A percentile compares a stretch with the other conserved stretches of the same genome.
phyloP scores from a whole-genome alignment of 2,888 invertebrate genomes.

The Drosophila eohydei region DNA sequence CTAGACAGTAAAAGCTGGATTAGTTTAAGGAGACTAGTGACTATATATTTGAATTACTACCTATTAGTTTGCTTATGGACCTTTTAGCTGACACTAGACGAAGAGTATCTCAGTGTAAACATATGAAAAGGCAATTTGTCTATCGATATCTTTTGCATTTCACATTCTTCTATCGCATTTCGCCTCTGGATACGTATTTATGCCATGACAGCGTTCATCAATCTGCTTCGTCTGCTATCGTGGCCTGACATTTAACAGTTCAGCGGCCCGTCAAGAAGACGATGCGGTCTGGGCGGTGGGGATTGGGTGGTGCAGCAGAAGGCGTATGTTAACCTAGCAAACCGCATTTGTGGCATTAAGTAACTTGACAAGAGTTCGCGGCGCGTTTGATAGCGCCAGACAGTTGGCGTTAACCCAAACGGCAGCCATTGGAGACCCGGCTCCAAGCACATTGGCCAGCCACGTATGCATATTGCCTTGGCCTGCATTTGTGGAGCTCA shows the following conservation, averaged over 20 bases:
- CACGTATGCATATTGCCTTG: slow-evolving; percentile 67
- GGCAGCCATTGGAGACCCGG: slow-evolving; percentile 35
- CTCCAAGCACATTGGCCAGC: slow-evolving; percentile 24
- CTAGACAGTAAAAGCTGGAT: background rate
- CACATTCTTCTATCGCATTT: slow-evolving; percentile 53
- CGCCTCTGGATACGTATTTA: slow-evolving; percentile 43
- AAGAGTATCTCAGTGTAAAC: slow-evolving; percentile 28
- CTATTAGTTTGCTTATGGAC: background rate
- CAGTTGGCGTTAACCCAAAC: slow-evolving; percentile 63
- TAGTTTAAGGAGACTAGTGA: background rate
- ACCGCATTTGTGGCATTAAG: slow-evolving; percentile 69
- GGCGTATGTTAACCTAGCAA: slow-evolving; percentile 46
- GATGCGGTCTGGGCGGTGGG: background rate
- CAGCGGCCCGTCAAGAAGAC: slow-evolving; percentile 62
- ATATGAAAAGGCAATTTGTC: slow-evolving; percentile 6
- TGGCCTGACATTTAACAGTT: slow-evolving; percentile 65
- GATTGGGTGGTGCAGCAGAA: background rate
- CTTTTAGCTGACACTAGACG: background rate
- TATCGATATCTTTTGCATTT: slow-evolving; percentile 19
- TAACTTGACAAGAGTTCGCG: slow-evolving; percentile 70
- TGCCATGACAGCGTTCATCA: slow-evolving; percentile 61
- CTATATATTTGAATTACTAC: background rate
- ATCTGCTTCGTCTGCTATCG: slow-evolving; percentile 54
- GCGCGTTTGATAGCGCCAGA: slow-evolving; percentile 64
- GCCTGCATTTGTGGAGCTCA: slow-evolving; percentile 67